Evolutionary conservation across 64 coral and sea anemone genomes (phyloP), one percentile per base, ranked within the genome.

Genomic region (Montipora efflorescens): DNA sequence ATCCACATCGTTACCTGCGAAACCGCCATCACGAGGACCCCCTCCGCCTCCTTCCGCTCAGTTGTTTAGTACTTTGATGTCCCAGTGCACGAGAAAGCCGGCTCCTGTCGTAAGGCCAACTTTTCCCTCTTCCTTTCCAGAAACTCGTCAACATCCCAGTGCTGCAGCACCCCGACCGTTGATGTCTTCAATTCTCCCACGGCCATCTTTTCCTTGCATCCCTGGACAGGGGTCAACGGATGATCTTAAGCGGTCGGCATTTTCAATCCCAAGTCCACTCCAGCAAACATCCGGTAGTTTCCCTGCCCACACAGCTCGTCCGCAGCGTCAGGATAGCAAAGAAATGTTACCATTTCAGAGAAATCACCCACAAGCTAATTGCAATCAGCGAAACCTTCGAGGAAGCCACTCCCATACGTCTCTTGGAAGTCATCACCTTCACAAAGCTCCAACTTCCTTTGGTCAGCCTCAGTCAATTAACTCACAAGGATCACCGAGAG

Each of bases 11-110:
- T 36, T 48, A 67, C 59, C 59, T 46, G 47, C 22, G 10, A 80
- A 46, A 73, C 75, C 14, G 66, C 90, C 16, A 51, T 50, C 74
- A 47, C n/a, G 59, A 73, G 83, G 88, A 61, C 90, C 91, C 20
- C 96, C 96, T 77, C 96, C 96, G 49, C 96, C 96, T 75, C 96
- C 96, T 14, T 89, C 96, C 11, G 93, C 96, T 13, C 89, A 89
- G 2, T 51, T 98, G 3, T 95, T 85, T 48, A 80, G 88, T 20
- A 84, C 96, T 36, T 80, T 98, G 45, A 92, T 95, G 89, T 87
- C 96, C 13, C 93, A 98, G 67, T 92, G 89, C 55, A 16, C 88
- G 52, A 83, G 82, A 5, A 84, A 90, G 10, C 77, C 96, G 36
- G 71, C 82, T 59, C 96, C 93, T 22, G 96, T 98, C 3, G 86